Evolutionary conservation across 2,888 invertebrate genomes (phyloP), one percentile per base, ranked within the genome.

Genomic region (Cynaeus angustus): DNA sequence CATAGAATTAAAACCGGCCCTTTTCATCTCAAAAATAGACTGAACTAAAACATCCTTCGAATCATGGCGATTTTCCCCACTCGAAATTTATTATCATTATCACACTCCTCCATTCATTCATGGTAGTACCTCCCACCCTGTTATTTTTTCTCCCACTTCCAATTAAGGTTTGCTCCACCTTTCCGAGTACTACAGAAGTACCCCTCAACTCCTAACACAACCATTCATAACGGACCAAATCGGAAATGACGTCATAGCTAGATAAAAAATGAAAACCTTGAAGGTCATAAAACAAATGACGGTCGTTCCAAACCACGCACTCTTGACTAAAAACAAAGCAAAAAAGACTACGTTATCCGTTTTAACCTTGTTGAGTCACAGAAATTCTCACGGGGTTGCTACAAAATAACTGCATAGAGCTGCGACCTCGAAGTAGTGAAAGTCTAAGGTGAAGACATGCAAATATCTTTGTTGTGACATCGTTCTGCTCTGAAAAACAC

Each of bases 401-500:
- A n/a, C n/a, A n/a, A 33, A n/a, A 33, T 33, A 28, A 28, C 4
- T 33, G 46, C 16, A 13, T 16, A 46, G 21, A 6, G 21, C 6
- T 16, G 14, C 46, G 41, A 41, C 10, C 41, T 41, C 3, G 41
- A 13, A 12, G 41, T 30, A 38, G 55, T 38, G 55, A 55, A 55
- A 55, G 55, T 38, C 14, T 14, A 37, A 28, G 10, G 30, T 33
- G 52, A 46, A 55, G 55, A 16, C 37, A 37, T 33, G 52, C 52
- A 55, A 55, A 33, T 53, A 37, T 41, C 16, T 38, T 38, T 38
- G 13, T 55, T 55, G 14, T 52, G 33, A 30, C 37, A 55, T 16
- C 13, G 55, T 55, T 55, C 16, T 16, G 55, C 55, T 33, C 55
- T 38, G 16, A 4, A 37, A 21, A 37, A n/a, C 38, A 37, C 38